Evolutionary conservation across 2,888 invertebrate genomes (phyloP).

Genomic region (Cheilosia variabilis): DNA sequence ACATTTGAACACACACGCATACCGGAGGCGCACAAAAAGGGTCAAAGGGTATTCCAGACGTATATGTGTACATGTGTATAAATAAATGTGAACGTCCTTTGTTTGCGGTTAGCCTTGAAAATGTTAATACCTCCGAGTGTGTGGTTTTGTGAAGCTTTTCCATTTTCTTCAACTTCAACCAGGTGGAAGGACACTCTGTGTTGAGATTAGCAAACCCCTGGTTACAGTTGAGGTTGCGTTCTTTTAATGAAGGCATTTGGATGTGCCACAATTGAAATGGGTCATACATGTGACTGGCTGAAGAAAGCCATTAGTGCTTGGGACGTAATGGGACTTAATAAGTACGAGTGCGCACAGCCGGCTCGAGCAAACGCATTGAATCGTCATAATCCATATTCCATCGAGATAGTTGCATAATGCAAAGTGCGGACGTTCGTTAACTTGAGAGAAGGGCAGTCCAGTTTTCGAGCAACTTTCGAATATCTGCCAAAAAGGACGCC

Average conservation of each 20-base stretch:
- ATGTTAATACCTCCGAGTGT: constrained; percentile 56
- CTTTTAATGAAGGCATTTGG: constrained; percentile 6
- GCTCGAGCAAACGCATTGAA: constrained; percentile 6
- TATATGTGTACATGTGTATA: background rate
- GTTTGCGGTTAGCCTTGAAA: constrained; percentile 72
- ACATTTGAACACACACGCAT: constrained; percentile 52
- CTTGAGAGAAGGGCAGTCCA: constrained; percentile 25
- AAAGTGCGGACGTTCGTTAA: background rate
- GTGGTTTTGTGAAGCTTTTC: constrained; percentile 22
- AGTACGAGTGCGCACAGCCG: background rate
- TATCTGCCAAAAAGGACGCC: background rate
- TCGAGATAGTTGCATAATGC: background rate
- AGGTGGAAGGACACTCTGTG: constrained; percentile 53
- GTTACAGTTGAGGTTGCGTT: constrained; percentile 23
- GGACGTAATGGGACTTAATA: constrained; percentile 8
- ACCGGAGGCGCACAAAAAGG: constrained; percentile 45
- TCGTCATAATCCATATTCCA: constrained; percentile 2
- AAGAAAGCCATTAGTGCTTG: background rate
- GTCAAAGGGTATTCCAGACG: constrained; percentile 52
- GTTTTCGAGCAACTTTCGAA: background rate
- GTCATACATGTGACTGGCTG: constrained; percentile 6
- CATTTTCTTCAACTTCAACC: constrained; percentile 30
- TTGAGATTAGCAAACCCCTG: constrained; percentile 15
- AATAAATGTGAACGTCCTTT: constrained; percentile 32
- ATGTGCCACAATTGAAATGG: constrained; percentile 47